Evolutionary conservation across 2,797 vertebrate genomes (phyloP), one percentile per base, ranked within the genome.

Genomic region (Urophycis tenuis): DNA sequence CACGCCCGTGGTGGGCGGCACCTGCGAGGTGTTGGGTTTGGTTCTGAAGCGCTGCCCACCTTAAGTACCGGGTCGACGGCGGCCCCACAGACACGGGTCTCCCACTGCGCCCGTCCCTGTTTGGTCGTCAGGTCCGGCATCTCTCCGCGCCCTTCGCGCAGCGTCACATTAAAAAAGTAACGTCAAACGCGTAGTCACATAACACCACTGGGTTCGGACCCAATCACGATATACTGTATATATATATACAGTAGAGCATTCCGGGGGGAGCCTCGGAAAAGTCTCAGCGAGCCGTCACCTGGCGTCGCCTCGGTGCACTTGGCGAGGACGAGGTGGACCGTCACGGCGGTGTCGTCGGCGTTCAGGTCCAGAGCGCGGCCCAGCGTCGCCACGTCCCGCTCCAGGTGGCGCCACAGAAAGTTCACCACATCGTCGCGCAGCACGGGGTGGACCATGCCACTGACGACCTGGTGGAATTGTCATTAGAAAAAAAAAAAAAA

Each of bases 401-500:
- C 87, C 1, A 94, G 87, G 71, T 94, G 93, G 0, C 33, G 17
- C 90, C 87, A 92, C 70, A 94, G 86, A 84, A 94, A 94, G 72
- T 1, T 29, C 8, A 45, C 0, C 5, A 90, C 89, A 35, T 93
- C 64, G 35, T 93, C 64, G 0, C 0, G 0, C 0, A 90, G 83
- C 0, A 0, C 2, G 0, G 89, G 89, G 6, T 87, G 86, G 78
- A 94, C 92, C 88, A 93, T 86, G 45, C 71, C 19, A 3, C 10
- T 5, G 0, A 94, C 81, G n/a, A 69, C 81, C 93, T 94, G 36
- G 30, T 3, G 30, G 1, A 64, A 64, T 64, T 25, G n/a, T n/a
- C n/a, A n/a, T n/a, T n/a, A n/a, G n/a, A n/a, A n/a, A n/a, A 64
- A 1, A 29, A 64, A 10, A 11, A 6, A 64, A 11, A 25, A 2